Evolutionary conservation across 2,113 vertebrate species (phyloP).

Genomic region (Ageneiosus marmoratus): DNA sequence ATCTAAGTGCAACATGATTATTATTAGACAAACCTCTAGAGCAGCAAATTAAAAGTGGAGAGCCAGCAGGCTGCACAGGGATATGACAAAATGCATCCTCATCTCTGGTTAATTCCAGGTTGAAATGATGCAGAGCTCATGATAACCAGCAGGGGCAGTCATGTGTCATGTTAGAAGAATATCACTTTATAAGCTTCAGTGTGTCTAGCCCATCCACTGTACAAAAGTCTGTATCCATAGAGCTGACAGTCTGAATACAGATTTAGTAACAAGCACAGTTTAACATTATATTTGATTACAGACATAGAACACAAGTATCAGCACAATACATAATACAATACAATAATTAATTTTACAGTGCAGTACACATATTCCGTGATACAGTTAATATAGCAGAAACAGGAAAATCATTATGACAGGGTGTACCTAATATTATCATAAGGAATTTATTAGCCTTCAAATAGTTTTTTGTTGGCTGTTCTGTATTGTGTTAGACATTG

Average conservation of each 20-base stretch:
- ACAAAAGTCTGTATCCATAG: neutral
- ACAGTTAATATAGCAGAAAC: neutral
- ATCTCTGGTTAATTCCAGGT: neutral
- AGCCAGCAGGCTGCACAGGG: neutral
- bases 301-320: neutral
- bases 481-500: neutral
- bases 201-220: neutral
- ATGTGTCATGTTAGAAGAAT: conserved; percentile 15
- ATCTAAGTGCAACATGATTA: neutral
- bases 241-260: neutral
- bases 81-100: neutral
- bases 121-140: conserved; percentile 5
- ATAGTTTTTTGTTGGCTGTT: neutral
- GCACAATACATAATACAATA: too few relatives aligned
- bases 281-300: neutral
- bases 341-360: neutral
- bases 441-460: neutral
- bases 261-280: neutral
- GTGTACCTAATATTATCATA: neutral
- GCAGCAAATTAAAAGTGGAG: neutral
- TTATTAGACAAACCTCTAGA: neutral
- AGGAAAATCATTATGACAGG: neutral
- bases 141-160: conserved; percentile 39
- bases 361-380: neutral
- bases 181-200: neutral